phyloP scores from a whole-genome alignment of 2,113 vertebrate genomes.

The Leuciscus idus region DNA sequence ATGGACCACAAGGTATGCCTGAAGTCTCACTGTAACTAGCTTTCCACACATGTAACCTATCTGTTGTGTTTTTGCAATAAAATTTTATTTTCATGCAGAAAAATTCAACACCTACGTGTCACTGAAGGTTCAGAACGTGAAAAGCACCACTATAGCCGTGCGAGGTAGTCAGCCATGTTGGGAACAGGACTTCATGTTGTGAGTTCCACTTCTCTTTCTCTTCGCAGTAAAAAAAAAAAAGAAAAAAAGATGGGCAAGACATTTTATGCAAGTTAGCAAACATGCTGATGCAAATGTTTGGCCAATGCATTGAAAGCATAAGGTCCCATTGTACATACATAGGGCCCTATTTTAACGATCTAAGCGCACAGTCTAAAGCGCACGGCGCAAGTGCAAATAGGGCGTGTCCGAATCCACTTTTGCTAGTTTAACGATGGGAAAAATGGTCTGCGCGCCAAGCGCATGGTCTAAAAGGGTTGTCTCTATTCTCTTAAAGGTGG shows the following conservation, averaged over 20 bases:
- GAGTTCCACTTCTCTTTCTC: constrained; percentile 69
- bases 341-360: too few species aligned
- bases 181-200: constrained; percentile 99
- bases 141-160: constrained; percentile 96
- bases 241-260: not conserved
- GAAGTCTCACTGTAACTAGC: not conserved
- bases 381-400: too few species aligned
- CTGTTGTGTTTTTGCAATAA: constrained; percentile 7
- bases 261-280: not conserved
- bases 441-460: too few species aligned
- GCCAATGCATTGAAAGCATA: not conserved
- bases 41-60: not conserved
- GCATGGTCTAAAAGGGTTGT: too few species aligned
- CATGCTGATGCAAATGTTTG: not conserved
- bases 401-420: too few species aligned
- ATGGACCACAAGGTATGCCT: constrained; percentile 92
- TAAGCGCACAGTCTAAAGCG: too few species aligned
- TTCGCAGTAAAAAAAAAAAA: not conserved
- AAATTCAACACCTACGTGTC: constrained; percentile 99
- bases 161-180: constrained; percentile 95
- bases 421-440: too few species aligned
- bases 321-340: not conserved
- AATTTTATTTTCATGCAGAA: constrained; percentile 74
- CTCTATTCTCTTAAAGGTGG: too few species aligned
- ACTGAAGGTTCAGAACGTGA: constrained; percentile 98